A percentile compares a stretch with the other conserved stretches of the same genome.
phyloP scores from a whole-genome alignment of 1,140 invertebrate species.

The Drosophila oshimai region DNA sequence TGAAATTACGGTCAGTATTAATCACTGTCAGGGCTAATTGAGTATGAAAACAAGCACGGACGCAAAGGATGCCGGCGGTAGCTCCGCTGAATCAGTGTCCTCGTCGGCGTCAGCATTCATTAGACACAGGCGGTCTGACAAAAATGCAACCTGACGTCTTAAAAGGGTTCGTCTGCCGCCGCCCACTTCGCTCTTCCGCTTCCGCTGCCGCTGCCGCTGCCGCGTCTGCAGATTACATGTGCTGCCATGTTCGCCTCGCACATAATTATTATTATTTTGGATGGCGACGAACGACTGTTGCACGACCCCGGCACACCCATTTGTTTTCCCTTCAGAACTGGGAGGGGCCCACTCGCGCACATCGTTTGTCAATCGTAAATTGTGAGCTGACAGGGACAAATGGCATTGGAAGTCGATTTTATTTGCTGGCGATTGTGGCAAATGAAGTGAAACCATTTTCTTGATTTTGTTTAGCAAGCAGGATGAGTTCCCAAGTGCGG shows the following conservation, averaged over 20 bases:
- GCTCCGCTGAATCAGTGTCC: constrained; percentile 53
- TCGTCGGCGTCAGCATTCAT: constrained; percentile 53
- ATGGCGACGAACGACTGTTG: constrained; percentile 30
- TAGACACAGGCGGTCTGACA: constrained; percentile 40
- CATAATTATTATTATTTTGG: constrained; percentile 64
- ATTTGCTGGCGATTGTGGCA: constrained; percentile 60
- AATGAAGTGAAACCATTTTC: constrained; percentile 59
- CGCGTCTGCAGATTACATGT: constrained; percentile 7
- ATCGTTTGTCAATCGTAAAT: constrained; percentile 71
- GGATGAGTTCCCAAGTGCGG: constrained; percentile 7
- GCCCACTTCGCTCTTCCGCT: not conserved
- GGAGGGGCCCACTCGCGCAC: constrained; percentile 22
- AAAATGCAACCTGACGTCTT: constrained; percentile 68
- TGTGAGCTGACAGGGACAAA: constrained; percentile 70
- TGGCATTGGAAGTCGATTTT: constrained; percentile 67
- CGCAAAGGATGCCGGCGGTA: not conserved
- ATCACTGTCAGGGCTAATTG: constrained; percentile 77
- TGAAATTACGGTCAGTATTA: constrained; percentile 79
- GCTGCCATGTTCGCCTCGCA: not conserved
- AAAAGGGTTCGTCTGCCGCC: constrained; percentile 56
- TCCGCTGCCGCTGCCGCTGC: constrained; percentile 7
- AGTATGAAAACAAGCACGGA: constrained; percentile 64
- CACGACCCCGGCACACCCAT: not conserved
- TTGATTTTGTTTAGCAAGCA: constrained; percentile 40
- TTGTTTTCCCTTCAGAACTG: not conserved